Conservation (phyloP, 1,140 invertebrate genomes). For the Lucilia cuprina region DNA sequence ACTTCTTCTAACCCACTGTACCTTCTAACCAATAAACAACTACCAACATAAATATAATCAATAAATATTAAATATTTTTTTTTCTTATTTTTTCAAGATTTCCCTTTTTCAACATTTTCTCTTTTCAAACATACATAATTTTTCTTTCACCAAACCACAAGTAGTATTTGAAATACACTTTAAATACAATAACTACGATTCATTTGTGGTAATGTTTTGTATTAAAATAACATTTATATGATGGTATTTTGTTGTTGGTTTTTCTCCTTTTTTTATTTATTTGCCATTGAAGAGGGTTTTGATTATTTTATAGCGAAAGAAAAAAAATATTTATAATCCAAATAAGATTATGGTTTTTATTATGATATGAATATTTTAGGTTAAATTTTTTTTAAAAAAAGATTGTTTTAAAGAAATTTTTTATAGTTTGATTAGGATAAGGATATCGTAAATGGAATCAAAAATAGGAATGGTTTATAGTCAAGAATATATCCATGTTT, state of each 20-base stretch:
- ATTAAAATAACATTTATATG: conserved; percentile 4
- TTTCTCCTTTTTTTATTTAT: neutral
- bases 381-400: too few relatives aligned
- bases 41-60: neutral
- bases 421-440: too few relatives aligned
- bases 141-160: neutral
- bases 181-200: neutral
- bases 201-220: neutral
- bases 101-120: neutral
- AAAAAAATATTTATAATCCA: neutral
- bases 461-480: too few relatives aligned
- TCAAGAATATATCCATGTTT: too few relatives aligned
- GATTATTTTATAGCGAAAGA: neutral
- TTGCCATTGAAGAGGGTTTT: neutral
- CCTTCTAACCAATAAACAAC: neutral
- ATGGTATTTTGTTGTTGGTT: neutral
- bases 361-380: too few relatives aligned
- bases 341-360: too few relatives aligned
- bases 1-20: neutral
- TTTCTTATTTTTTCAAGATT: neutral
- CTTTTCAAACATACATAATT: neutral
- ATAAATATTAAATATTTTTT: conserved; percentile 2
- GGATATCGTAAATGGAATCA: too few relatives aligned
- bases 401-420: too few relatives aligned
- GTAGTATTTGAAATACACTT: neutral